Evolutionary conservation across 2,113 vertebrate genomes (phyloP).

Genomic region (Phoenicopterus ruber): DNA sequence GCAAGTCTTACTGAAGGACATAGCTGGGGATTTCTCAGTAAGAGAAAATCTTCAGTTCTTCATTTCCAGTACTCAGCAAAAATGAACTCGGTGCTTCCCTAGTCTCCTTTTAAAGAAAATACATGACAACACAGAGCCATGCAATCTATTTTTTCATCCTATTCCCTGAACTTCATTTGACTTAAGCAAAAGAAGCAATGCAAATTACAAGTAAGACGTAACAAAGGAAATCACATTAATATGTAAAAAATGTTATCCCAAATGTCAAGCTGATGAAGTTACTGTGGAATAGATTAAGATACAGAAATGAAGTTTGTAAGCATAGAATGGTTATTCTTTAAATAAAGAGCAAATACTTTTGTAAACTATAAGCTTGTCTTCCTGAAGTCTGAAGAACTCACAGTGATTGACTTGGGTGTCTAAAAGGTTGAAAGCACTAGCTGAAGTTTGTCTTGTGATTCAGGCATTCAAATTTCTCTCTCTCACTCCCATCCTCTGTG

Average conservation of each 20-base stretch:
- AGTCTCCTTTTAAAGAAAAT: not conserved
- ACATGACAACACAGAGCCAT: not conserved
- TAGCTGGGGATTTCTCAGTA: not conserved
- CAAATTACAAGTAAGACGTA: not conserved
- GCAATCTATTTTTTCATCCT: not conserved
- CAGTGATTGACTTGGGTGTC: not conserved
- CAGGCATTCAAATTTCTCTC: not conserved
- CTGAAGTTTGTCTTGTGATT: not conserved
- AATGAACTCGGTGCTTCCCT: not conserved
- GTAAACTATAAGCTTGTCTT: not conserved
- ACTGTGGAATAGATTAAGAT: not conserved
- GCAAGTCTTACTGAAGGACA: not conserved
- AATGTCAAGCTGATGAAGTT: not conserved
- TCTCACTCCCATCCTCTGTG: not conserved
- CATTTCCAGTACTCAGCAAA: not conserved
- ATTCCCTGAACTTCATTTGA: not conserved
- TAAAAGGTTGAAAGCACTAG: not conserved
- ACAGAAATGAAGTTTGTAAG: not conserved
- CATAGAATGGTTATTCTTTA: not conserved
- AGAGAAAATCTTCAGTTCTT: not conserved
- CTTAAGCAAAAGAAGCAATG: not conserved
- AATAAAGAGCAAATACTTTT: not conserved
- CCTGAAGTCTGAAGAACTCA: not conserved
- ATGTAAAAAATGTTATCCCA: not conserved
- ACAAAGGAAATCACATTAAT: not conserved